A percentile compares a stretch with the other conserved stretches of the same genome.
Evolutionary conservation across 2,888 invertebrate species (phyloP).

Genomic region (Lacanobia oleracea): DNA sequence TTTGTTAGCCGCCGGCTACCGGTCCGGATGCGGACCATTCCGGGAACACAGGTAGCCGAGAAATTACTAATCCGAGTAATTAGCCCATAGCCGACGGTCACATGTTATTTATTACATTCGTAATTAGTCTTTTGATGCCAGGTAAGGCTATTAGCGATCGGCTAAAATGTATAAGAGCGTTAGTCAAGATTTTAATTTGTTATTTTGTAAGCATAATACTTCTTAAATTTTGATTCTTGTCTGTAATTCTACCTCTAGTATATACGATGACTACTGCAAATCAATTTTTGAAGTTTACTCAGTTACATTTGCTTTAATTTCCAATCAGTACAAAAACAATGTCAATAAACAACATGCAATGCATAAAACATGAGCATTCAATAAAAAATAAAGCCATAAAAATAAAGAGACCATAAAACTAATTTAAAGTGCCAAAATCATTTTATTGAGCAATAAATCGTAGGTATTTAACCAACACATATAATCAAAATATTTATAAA

Average conservation of each 20-base stretch:
- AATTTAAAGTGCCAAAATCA: constrained; percentile 53
- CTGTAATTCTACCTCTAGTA: too few species aligned
- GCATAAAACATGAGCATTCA: constrained; percentile 4
- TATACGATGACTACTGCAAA: not conserved
- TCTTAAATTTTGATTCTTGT: not conserved
- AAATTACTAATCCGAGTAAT: constrained; percentile 85
- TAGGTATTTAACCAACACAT: constrained; percentile 53
- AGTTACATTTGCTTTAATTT: not conserved
- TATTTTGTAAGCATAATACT: not conserved
- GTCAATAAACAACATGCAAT: constrained; percentile 15
- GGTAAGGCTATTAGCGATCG: constrained; percentile 29
- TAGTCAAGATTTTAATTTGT: constrained; percentile 3
- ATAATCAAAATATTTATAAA: constrained; percentile 60
- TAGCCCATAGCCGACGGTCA: constrained; percentile 73
- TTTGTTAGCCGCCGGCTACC: constrained; percentile 69
- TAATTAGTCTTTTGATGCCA: constrained; percentile 65
- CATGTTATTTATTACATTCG: constrained; percentile 71
- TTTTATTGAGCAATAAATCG: constrained; percentile 60
- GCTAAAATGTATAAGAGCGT: constrained; percentile 11
- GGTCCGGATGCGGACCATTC: constrained; percentile 76
- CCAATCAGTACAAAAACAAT: not conserved
- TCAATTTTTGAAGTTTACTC: not conserved
- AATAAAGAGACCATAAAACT: constrained; percentile 40
- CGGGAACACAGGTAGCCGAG: constrained; percentile 86
- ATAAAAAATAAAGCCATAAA: constrained; percentile 31